phyloP scores from a whole-genome alignment of 2,888 invertebrate genomes.

The Stenolophus ochropezus region DNA sequence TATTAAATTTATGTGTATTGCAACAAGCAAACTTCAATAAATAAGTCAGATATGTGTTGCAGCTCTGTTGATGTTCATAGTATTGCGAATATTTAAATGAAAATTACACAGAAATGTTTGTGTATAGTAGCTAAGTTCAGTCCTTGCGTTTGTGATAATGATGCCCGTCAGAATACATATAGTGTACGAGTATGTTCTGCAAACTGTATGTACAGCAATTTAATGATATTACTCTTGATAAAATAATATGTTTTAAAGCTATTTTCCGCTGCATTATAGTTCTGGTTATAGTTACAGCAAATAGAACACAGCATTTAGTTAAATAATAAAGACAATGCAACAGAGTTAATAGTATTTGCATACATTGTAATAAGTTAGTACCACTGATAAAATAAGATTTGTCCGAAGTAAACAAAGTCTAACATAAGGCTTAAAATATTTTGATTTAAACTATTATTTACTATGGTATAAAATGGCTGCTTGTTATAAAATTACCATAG shows the following conservation, averaged over 20 bases:
- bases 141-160: not conserved
- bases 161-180: not conserved
- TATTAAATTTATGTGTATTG: not conserved
- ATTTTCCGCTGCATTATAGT: slow-evolving; percentile 9
- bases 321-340: not conserved
- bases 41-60: slow-evolving; percentile 10
- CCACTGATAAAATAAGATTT: not conserved
- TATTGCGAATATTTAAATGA: slow-evolving; percentile 36
- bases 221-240: slow-evolving; percentile 26
- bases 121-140: slow-evolving; percentile 1
- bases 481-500: no score
- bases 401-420: no score
- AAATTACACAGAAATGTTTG: slow-evolving; percentile 34
- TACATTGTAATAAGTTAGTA: not conserved
- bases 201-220: not conserved
- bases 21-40: not conserved
- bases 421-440: no score
- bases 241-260: slow-evolving; percentile 17
- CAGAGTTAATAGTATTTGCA: not conserved
- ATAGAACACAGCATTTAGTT: not conserved
- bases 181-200: not conserved
- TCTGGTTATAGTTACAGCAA: not conserved
- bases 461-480: no score
- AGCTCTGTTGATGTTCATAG: slow-evolving; percentile 10
- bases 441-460: no score